These are phyloP conservation scores for Amazona vittata DNA, from an alignment of 2,113 vertebrate genomes.

Conservation along the genomic window DNA sequence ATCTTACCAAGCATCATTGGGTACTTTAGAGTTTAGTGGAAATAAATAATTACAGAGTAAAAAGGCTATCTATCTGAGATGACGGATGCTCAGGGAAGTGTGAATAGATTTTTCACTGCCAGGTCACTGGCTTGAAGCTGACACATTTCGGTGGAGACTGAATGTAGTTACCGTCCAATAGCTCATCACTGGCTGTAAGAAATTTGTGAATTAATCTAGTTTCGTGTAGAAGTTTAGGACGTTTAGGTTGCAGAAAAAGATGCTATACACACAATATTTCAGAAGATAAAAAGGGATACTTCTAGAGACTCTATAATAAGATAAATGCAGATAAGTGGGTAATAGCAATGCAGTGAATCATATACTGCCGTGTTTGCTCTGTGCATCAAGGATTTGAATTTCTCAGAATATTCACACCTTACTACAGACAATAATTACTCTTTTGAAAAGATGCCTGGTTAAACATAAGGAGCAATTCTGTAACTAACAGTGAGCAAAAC, in stretches of 20 bases:
- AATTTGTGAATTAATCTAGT: not conserved
- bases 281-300: not conserved
- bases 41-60: slow-evolving; percentile 4
- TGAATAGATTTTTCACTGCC: not conserved
- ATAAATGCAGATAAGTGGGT: not conserved
- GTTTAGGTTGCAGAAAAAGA: not conserved
- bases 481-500: not conserved
- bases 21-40: not conserved
- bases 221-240: not conserved
- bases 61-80: not conserved
- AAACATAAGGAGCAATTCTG: not conserved
- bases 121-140: not conserved
- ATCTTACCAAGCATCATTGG: not conserved
- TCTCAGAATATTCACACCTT: not conserved
- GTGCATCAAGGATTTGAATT: not conserved
- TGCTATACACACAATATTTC: not conserved
- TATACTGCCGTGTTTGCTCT: not conserved
- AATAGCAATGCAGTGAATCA: not conserved
- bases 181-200: not conserved
- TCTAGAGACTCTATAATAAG: not conserved
- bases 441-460: not conserved
- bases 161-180: not conserved
- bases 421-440: not conserved
- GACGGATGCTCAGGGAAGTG: not conserved
- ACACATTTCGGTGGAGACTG: not conserved